These are phyloP conservation scores for Listronotus bonariensis DNA, from an alignment of 1,140 invertebrate species.

Conservation along the genomic window DNA sequence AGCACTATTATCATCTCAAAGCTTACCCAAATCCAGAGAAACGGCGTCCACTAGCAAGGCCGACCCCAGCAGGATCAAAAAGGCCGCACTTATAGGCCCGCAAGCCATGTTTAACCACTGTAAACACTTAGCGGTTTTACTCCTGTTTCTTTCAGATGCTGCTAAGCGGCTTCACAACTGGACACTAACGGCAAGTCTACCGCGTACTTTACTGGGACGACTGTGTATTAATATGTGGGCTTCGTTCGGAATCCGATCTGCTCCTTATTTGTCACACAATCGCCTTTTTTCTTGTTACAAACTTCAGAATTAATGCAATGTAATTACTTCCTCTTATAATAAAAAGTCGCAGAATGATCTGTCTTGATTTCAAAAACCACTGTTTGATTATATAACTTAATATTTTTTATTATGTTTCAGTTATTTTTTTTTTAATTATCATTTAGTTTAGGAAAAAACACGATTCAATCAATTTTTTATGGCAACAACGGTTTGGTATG, in stretches of 20 bases:
- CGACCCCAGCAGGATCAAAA: slow-evolving; percentile 17
- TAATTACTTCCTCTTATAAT: slow-evolving; percentile 14
- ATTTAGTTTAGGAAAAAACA: too few relatives aligned
- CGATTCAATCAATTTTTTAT: too few relatives aligned
- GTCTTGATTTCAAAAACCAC: neutral
- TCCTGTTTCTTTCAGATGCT: slow-evolving; percentile 17
- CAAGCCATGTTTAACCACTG: slow-evolving; percentile 26
- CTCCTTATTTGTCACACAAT: slow-evolving; percentile 41
- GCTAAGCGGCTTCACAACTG: slow-evolving; percentile 27
- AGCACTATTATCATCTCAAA: too few relatives aligned
- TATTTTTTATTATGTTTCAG: too few relatives aligned
- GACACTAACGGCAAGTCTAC: slow-evolving; percentile 22
- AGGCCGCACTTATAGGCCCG: slow-evolving; percentile 19
- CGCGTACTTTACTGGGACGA: slow-evolving; percentile 36
- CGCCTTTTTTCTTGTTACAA: slow-evolving; percentile 27
- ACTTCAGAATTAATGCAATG: slow-evolving; percentile 11
- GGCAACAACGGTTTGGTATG: too few relatives aligned
- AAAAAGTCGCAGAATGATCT: slow-evolving; percentile 11
- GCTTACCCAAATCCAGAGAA: slow-evolving; percentile 35
- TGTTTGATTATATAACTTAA: slow-evolving; percentile 4
- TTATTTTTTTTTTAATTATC: too few relatives aligned
- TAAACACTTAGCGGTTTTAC: slow-evolving; percentile 3
- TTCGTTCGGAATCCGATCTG: slow-evolving; percentile 37
- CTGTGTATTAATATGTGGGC: slow-evolving; percentile 36
- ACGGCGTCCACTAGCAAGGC: slow-evolving; percentile 33